Base-by-base conservation (phyloP, 2,888 invertebrate genomes). In the Drosophila conformis region DNA sequence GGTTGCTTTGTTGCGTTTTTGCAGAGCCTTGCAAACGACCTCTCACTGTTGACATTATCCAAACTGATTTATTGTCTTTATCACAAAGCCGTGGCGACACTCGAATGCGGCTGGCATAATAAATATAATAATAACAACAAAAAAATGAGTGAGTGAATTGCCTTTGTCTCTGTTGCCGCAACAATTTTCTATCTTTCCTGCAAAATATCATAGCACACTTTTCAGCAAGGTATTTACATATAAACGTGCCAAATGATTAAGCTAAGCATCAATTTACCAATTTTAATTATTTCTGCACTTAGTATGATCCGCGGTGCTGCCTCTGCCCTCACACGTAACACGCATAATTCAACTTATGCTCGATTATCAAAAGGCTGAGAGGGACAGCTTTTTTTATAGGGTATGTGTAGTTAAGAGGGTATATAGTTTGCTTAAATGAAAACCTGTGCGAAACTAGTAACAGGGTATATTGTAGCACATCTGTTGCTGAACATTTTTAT, bases 21-120 rank as follows among this genome's bases (percentile, higher is more conserved):
- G 7, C 46, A 46, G 13, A 7, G 49, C 31, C 38, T 48, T 48
- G 36, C 49, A 33, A 27, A 31, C 51, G 52, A 53, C 60, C 35
- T 67, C 35, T 51, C 46, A 61, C 63, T 78, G 74, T 78, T 82
- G 82, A 84, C 87, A 82, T 82, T 88, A 88, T 82, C 84, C 72
- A 54, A 67, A 62, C 84, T 84, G 87, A 87, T 88, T 87, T 87
- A 88, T 88, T 84, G 78, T 84, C 80, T 62, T 84, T 82, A 78
- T 78, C 78, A 75, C 78, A 78, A 58, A 78, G 78, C 70, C 78
- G 54, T 69, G 72, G 74, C 77, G 73, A 70, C 81, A 86, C 84
- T 86, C 76, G 53, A 77, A 60, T 75, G 74, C 53, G 74, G 65
- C 69, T 67, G 62, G 66, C 73, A 78, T 77, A 76, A 88, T 80